Base-by-base conservation (phyloP, 2,888 invertebrate genomes). In the Chromoteleia sp. region DNA sequence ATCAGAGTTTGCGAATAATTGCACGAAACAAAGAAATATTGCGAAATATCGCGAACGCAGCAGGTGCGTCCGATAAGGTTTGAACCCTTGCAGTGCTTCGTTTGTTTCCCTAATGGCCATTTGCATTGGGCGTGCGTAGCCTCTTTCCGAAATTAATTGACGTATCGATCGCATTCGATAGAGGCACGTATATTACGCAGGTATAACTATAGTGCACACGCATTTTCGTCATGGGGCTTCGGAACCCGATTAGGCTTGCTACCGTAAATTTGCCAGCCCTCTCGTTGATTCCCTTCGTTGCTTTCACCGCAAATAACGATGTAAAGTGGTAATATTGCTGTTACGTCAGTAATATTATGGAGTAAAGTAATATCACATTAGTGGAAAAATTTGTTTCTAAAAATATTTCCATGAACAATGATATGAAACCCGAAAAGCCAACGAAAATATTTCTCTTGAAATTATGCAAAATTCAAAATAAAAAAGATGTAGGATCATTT, bases 131-230 rank as follows among this genome's bases (percentile, higher is more conserved):
- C 77, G 65, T 83, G 80, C 68, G 82, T 82, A 85, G 84, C 82
- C 82, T 86, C 82, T 86, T 88, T 87, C 84, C 85, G 77, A 87
- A 89, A 89, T 89, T 88, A 89, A 88, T 88, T 88, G 89, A 89
- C 85, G 84, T 80, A 83, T 83, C 80, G 83, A 83, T 83, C 74
- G 54, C 50, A 36, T 65, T 75, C 21, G 59, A 81, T 71, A 71
- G 8, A 56, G 59, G 52, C 25, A 30, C 61, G 41, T 61, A 74
- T 74, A 63, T 70, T 67, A 73, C 45, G 25, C 79, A 59, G 59
- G 39, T 73, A 79, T 79, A 79, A 67, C 71, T 79, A 73, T 58
- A 75, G 70, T 50, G 50, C 41, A 50, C 56, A 76, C 54, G 41
- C 54, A 54, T 71, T 76, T 81, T 76, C 71, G 76, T 81, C 61